Evolutionary conservation across 1,140 invertebrate species (phyloP).

Genomic region (Diorhabda elongata): DNA sequence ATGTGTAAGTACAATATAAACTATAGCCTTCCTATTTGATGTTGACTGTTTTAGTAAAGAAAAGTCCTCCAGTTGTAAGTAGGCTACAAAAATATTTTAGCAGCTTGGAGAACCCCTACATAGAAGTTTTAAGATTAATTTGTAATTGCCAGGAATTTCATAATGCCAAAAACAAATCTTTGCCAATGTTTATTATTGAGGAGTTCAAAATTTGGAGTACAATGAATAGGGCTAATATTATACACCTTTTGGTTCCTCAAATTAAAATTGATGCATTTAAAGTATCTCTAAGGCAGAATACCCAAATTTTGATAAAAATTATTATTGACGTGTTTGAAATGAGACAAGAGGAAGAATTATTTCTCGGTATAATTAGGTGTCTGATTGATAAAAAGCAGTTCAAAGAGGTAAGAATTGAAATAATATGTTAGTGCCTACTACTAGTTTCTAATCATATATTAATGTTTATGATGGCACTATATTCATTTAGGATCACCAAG

Average conservation of each 20-base stretch:
- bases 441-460: too few relatives aligned
- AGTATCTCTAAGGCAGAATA: slow-evolving; percentile 54
- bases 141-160: slow-evolving; percentile 57
- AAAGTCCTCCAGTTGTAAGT: slow-evolving; percentile 51
- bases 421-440: too few relatives aligned
- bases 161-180: slow-evolving; percentile 53
- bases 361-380: slow-evolving; percentile 52
- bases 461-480: too few relatives aligned
- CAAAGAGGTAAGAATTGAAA: slow-evolving; percentile 52
- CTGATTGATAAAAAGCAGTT: slow-evolving; percentile 54
- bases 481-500: too few relatives aligned
- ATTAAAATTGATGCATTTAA: slow-evolving; percentile 59
- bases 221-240: slow-evolving; percentile 37
- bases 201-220: slow-evolving; percentile 54
- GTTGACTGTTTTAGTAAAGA: slow-evolving; percentile 50
- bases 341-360: slow-evolving; percentile 49
- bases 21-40: neutral
- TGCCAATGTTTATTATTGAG: slow-evolving; percentile 57
- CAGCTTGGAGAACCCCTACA: slow-evolving; percentile 53
- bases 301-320: slow-evolving; percentile 52
- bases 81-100: slow-evolving; percentile 52
- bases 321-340: slow-evolving; percentile 55
- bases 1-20: slow-evolving; percentile 27
- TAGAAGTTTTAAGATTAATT: slow-evolving; percentile 52
- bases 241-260: slow-evolving; percentile 49